Conservation (phyloP, 2,113 vertebrate genomes). For the Chaenocephalus aceratus region DNA sequence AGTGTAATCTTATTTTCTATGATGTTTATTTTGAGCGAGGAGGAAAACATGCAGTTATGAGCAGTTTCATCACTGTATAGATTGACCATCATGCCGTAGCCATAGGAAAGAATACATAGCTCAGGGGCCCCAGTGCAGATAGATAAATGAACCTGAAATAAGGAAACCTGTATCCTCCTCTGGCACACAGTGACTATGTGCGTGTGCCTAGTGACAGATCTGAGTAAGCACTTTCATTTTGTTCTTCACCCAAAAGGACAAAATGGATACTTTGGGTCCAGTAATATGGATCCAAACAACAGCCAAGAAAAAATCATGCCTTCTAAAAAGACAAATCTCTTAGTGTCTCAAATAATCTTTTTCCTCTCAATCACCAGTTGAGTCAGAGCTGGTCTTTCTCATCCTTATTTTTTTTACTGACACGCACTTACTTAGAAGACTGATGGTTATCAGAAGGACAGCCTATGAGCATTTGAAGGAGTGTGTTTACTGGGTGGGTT, state of each 20-base stretch:
- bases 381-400: conserved; percentile 19
- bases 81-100: conserved; percentile 14
- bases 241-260: conserved; percentile 50
- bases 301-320: conserved; percentile 31
- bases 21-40: conserved; percentile 7
- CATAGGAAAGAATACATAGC: conserved; percentile 37
- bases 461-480: not conserved
- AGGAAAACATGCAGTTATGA: conserved; percentile 20
- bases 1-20: conserved; percentile 23
- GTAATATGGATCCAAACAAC: conserved; percentile 49
- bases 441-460: conserved; percentile 1
- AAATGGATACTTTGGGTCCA: conserved; percentile 54
- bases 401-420: conserved; percentile 8
- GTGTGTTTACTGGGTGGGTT: not conserved
- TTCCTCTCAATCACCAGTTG: conserved; percentile 13
- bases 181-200: conserved; percentile 47
- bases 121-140: conserved; percentile 40
- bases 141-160: conserved; percentile 64
- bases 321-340: conserved; percentile 42
- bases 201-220: conserved; percentile 42
- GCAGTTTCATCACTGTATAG: conserved; percentile 38
- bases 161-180: conserved; percentile 62
- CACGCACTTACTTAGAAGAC: not conserved
- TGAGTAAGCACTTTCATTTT: conserved; percentile 47
- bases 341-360: not conserved